These are phyloP conservation scores for Colostygia pectinataria DNA, from an alignment of 2,888 invertebrate species.

Conservation along the genomic window DNA sequence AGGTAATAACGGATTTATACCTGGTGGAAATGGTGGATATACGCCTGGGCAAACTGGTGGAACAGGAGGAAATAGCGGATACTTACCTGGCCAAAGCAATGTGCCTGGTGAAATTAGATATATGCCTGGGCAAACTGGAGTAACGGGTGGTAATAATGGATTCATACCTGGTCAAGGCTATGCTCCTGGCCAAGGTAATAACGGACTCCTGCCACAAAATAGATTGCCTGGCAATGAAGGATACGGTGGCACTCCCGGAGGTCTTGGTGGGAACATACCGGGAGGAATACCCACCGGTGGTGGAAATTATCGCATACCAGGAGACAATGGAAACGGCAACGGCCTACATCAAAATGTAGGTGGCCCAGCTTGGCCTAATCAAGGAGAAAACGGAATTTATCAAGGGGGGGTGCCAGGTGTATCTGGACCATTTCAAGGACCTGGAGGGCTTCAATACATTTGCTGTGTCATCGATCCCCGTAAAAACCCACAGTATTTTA, in stretches of 20 bases:
- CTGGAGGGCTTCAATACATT: constrained; percentile 48
- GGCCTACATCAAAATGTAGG: too few relatives aligned
- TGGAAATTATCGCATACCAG: background rate
- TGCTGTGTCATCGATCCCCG: constrained; percentile 49
- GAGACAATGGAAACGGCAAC: too few relatives aligned
- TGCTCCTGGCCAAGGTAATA: constrained; percentile 12
- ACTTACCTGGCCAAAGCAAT: constrained; percentile 22
- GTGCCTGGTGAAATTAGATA: constrained; percentile 23
- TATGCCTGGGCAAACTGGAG: constrained; percentile 26
- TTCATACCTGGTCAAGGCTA: constrained; percentile 24
- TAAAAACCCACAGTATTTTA: constrained; percentile 37
- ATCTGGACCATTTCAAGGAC: constrained; percentile 43
- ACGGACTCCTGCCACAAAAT: background rate
- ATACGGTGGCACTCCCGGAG: background rate
- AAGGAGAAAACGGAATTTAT: constrained; percentile 9
- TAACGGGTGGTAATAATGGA: constrained; percentile 15
- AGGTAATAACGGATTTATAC: constrained; percentile 22
- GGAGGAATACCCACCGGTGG: background rate
- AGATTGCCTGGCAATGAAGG: constrained; percentile 9
- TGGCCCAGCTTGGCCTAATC: background rate
- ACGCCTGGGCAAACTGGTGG: constrained; percentile 11
- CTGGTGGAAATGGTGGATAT: constrained; percentile 7
- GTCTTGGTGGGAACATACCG: background rate
- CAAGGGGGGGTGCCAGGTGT: constrained; percentile 27
- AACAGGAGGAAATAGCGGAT: constrained; percentile 19